phyloP scores from a whole-genome alignment of 1,140 invertebrate genomes.

The Brachionus sp. region DNA sequence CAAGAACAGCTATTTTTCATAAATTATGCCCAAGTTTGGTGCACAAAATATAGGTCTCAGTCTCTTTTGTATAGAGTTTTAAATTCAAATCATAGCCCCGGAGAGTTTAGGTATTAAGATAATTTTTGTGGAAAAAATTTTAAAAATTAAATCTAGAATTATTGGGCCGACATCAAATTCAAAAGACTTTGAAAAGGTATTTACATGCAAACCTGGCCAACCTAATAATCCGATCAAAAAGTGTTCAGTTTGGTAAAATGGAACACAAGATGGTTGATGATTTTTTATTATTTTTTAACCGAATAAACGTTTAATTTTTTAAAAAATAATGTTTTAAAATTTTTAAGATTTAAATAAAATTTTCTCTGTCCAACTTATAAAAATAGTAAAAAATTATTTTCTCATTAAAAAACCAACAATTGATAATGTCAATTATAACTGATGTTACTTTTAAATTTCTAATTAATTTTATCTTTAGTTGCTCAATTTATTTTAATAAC shows the following conservation, averaged over 20 bases:
- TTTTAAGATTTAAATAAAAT: background rate
- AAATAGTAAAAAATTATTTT: too few species aligned
- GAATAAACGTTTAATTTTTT: background rate
- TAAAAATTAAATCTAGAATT: constrained; percentile 61
- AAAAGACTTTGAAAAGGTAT: constrained; percentile 77
- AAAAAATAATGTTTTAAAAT: background rate
- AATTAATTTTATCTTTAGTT: too few species aligned
- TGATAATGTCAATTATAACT: too few species aligned
- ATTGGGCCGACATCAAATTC: constrained; percentile 87
- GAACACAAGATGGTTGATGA: background rate
- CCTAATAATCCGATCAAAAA: constrained; percentile 86
- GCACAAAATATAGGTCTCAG: constrained; percentile 32
- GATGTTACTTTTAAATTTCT: too few species aligned
- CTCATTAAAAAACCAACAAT: too few species aligned
- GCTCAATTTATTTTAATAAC: too few species aligned
- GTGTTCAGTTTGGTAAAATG: constrained; percentile 83
- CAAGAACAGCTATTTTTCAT: constrained; percentile 70
- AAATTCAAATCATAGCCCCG: constrained; percentile 40
- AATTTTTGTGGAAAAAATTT: background rate
- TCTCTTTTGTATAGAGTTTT: constrained; percentile 36
- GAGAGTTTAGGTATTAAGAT: constrained; percentile 16
- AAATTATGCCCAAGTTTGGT: constrained; percentile 67
- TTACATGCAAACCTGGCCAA: constrained; percentile 67
- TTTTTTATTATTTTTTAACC: background rate
- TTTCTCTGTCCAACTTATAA: too few species aligned